Conservation (phyloP, 1,140 invertebrate genomes). For the Araneus ventricosus region DNA sequence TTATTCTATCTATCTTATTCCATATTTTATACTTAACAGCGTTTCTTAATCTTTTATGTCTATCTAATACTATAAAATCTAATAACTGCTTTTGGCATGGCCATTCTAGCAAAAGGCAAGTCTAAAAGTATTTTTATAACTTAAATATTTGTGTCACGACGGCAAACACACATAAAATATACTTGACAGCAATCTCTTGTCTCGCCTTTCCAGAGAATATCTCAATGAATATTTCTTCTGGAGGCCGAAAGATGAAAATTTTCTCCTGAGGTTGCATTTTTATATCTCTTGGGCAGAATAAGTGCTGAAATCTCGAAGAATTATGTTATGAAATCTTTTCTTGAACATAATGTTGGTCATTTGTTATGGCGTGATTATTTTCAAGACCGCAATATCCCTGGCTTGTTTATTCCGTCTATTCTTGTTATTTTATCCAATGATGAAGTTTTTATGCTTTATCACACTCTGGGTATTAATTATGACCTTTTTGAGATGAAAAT, state of each 20-base stretch:
- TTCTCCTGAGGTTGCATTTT: not conserved
- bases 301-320: not conserved
- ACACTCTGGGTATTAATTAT: not conserved
- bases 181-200: not conserved
- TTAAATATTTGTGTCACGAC: too few relatives aligned
- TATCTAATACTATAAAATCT: too few relatives aligned
- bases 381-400: not conserved
- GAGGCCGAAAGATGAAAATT: not conserved
- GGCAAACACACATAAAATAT: not conserved
- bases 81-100: too few relatives aligned
- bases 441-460: not conserved
- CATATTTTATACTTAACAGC: too few relatives aligned
- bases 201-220: not conserved
- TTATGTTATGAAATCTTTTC: not conserved
- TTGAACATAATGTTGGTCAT: conserved; percentile 9
- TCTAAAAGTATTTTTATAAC: too few relatives aligned
- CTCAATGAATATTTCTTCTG: not conserved
- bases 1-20: too few relatives aligned
- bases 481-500: not conserved
- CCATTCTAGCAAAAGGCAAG: too few relatives aligned
- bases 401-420: not conserved
- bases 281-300: not conserved
- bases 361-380: conserved; percentile 43
- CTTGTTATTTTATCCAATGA: not conserved
- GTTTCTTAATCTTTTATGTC: too few relatives aligned